A percentile compares a stretch with the other conserved stretches of the same genome.
Conservation (phyloP, 1,140 invertebrate species). For the Drepana arcuata region DNA sequence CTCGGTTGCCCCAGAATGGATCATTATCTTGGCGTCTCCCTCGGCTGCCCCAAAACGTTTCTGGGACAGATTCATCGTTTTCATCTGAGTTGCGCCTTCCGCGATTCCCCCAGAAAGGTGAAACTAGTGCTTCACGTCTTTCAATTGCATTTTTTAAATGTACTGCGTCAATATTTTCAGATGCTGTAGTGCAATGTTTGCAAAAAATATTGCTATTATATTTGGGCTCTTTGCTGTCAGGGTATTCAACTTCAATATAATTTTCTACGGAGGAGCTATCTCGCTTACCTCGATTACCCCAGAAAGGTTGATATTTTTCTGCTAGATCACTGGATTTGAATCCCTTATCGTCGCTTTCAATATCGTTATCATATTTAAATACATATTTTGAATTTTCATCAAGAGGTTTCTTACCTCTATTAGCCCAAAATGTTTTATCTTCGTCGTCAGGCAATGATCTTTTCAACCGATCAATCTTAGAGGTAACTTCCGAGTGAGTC, state of each 20-base stretch:
- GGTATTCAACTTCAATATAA: slow-evolving; percentile 12
- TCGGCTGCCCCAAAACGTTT: slow-evolving; percentile 33
- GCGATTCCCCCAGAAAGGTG: slow-evolving; percentile 24
- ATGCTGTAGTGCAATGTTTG: background rate
- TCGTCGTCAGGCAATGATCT: slow-evolving; percentile 25
- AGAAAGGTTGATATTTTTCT: slow-evolving; percentile 41
- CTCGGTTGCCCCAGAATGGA: slow-evolving; percentile 46
- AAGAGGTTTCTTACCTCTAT: slow-evolving; percentile 20
- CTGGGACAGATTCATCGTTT: slow-evolving; percentile 36
- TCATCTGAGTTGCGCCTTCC: slow-evolving; percentile 10
- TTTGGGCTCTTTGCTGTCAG: too few species aligned
- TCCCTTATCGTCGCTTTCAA: slow-evolving; percentile 9
- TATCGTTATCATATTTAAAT: background rate
- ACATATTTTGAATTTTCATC: slow-evolving; percentile 4
- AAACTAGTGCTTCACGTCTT: slow-evolving; percentile 20
- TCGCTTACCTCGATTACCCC: slow-evolving; percentile 42
- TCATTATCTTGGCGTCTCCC: slow-evolving; percentile 20
- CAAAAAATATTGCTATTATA: too few species aligned
- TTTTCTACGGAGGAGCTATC: slow-evolving; percentile 35
- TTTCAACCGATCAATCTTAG: slow-evolving; percentile 29
- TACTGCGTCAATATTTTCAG: slow-evolving; percentile 15
- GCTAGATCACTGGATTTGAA: slow-evolving; percentile 13
- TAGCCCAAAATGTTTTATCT: slow-evolving; percentile 20
- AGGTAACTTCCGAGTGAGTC: slow-evolving; percentile 18
- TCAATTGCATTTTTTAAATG: slow-evolving; percentile 1